Evolutionary conservation across 2,888 invertebrate genomes (phyloP), one percentile per base, ranked within the genome.

Genomic region (Agonopterix heracliana): DNA sequence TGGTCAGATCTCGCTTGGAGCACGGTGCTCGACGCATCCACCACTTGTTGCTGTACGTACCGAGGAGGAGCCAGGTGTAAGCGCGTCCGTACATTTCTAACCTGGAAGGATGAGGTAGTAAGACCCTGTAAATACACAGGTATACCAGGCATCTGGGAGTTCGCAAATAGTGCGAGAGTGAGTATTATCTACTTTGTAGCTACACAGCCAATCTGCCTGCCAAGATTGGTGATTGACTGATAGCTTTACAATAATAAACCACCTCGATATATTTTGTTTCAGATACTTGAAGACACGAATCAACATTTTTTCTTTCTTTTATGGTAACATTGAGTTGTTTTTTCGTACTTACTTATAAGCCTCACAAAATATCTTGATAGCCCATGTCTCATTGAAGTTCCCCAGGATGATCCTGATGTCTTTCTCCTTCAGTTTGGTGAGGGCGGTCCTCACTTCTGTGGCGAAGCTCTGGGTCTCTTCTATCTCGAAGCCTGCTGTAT

Each of bases 351-450:
- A 93, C 93, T 91, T 93, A 74, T 93, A 94, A 46, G 96, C 96
- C 72, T 96, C 95, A 75, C 96, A 97, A 75, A 96, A 96, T 55
- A 96, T 95, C 64, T 92, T 91, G 48, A 96, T 88, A 0, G 98
- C 98, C 95, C 97, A 97, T 46, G 93, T 93, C 74, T 97, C 97
- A 80, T 98, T 97, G 80, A 99, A 98, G 81, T 98, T 98, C 2
- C 98, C 98, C 62, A 99, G 87, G 61, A 99, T 97, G 51, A 99
- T 97, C 51, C 98, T 91, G 2, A 97, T 96, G 72, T 99, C 98
- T 68, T 97, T 96, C 60, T 95, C 95, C 63, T 95, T 94, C 1
- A 97, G 90, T 71, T 96, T 96, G 41, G 92, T 90, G 70, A 97
- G 89, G 0, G 96, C 95, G 8, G 93, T 91, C 52, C 90, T 92